Evolutionary conservation across 2,888 invertebrate species (phyloP).

Genomic region (Liodrosophila aerea): DNA sequence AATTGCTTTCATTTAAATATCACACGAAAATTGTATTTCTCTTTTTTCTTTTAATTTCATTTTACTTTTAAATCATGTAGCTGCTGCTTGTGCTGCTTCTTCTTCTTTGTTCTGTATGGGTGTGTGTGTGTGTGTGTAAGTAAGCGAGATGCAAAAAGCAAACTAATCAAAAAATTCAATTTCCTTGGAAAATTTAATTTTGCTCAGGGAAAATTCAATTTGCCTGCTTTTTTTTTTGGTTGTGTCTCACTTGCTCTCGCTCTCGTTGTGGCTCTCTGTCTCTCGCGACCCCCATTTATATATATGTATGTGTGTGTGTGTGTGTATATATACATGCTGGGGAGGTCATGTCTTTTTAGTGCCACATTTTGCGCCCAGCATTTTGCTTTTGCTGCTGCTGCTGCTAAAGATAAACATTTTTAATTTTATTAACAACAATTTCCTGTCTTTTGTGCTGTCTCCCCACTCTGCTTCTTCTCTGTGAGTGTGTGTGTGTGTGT

Average conservation of each 20-base stretch:
- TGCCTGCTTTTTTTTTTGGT: slow-evolving; percentile 59
- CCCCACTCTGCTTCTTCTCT: background rate
- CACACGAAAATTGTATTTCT: slow-evolving; percentile 43
- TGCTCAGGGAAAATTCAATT: slow-evolving; percentile 77
- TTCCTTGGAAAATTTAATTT: slow-evolving; percentile 78
- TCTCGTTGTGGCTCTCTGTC: slow-evolving; percentile 28
- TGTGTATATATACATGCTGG: slow-evolving; percentile 2
- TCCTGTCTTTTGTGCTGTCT: slow-evolving; percentile 36
- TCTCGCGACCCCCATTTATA: slow-evolving; percentile 27
- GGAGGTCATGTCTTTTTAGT: slow-evolving; percentile 32
- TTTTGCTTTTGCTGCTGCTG: slow-evolving; percentile 44
- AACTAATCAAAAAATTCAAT: slow-evolving; percentile 81
- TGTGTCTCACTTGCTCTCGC: too few species aligned
- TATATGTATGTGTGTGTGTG: too few species aligned
- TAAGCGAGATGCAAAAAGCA: slow-evolving; percentile 78
- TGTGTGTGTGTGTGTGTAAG: slow-evolving; percentile 41
- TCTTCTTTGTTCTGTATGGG: slow-evolving; percentile 17
- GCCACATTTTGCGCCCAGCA: slow-evolving; percentile 47
- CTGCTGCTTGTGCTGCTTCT: slow-evolving; percentile 29
- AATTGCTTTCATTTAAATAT: slow-evolving; percentile 48
- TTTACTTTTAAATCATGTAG: slow-evolving; percentile 74
- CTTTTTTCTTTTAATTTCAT: slow-evolving; percentile 64
- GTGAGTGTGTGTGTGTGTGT: background rate
- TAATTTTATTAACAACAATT: slow-evolving; percentile 73
- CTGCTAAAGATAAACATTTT: slow-evolving; percentile 67